phyloP scores from a whole-genome alignment of 2,113 vertebrate species.

The Aplodontia rufa region DNA sequence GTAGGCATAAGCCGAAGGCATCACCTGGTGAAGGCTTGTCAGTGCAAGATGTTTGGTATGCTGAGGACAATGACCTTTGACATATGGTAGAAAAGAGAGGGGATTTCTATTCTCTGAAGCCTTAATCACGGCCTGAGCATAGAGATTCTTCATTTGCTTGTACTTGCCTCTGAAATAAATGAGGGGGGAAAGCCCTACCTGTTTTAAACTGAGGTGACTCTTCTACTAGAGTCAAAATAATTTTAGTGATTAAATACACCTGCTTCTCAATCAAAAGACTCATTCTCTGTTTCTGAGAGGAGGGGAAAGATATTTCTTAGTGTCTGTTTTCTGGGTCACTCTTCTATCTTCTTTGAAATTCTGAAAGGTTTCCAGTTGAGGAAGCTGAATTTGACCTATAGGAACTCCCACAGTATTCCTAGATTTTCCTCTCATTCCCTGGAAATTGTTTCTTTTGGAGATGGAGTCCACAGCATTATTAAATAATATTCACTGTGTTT shows the following conservation, averaged over 20 bases:
- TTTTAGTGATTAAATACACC: constrained; percentile 61
- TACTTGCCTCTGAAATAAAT: constrained; percentile 38
- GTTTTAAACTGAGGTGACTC: neutral
- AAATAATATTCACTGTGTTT: neutral
- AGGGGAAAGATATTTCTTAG: neutral
- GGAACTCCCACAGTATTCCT: neutral
- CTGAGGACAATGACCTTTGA: neutral
- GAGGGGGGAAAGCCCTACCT: neutral
- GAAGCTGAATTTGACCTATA: constrained; percentile 7
- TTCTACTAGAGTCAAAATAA: neutral
- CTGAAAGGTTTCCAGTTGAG: constrained; percentile 31
- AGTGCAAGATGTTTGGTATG: neutral
- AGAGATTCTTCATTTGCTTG: neutral
- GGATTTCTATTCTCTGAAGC: neutral
- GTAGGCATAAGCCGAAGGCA: neutral
- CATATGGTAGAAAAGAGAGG: neutral
- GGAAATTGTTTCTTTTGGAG: neutral
- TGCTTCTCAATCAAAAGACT: constrained; percentile 34
- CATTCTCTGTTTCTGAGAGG: constrained; percentile 41
- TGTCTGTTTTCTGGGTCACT: neutral
- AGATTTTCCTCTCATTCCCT: neutral
- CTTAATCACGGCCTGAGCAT: neutral
- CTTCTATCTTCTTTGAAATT: neutral
- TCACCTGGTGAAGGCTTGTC: neutral
- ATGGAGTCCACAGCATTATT: neutral